Conservation (phyloP, 2,888 invertebrate species). For the Caenorhabditis virilis region DNA sequence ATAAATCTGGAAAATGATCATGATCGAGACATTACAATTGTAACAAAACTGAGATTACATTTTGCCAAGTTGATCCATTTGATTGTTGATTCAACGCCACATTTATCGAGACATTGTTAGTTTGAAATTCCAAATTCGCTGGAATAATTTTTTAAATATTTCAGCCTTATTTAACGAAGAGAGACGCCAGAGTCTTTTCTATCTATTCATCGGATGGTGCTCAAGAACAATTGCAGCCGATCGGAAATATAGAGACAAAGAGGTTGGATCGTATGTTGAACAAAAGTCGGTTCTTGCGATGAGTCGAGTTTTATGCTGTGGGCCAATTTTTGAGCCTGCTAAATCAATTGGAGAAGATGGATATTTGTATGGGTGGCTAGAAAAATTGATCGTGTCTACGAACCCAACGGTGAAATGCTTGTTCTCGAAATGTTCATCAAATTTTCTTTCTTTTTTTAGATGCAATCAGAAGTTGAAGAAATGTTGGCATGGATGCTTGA, state of each 20-base stretch:
- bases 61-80: slow-evolving; percentile 92
- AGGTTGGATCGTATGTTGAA: slow-evolving; percentile 70
- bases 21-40: slow-evolving; percentile 84
- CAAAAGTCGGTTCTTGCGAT: slow-evolving; percentile 80
- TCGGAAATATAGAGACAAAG: slow-evolving; percentile 31
- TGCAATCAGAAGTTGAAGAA: slow-evolving; percentile 87
- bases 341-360: slow-evolving; percentile 75
- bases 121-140: not conserved
- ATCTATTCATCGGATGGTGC: slow-evolving; percentile 91
- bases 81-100: slow-evolving; percentile 77
- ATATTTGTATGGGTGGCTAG: slow-evolving; percentile 87
- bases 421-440: not conserved
- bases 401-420: slow-evolving; percentile 72
- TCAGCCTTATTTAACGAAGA: slow-evolving; percentile 82
- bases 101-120: slow-evolving; percentile 19
- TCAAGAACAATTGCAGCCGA: slow-evolving; percentile 74
- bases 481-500: slow-evolving; percentile 90
- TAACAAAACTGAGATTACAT: slow-evolving; percentile 87
- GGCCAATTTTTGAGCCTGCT: slow-evolving; percentile 84
- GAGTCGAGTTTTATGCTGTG: slow-evolving; percentile 92
- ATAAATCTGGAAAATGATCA: slow-evolving; percentile 79
- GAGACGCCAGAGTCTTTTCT: slow-evolving; percentile 84
- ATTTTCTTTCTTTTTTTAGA: slow-evolving; percentile 73
- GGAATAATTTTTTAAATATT: not conserved
- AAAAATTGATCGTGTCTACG: slow-evolving; percentile 84